phyloP scores from a whole-genome alignment of 1,140 invertebrate genomes.

The Tetramorium parvispinum region DNA sequence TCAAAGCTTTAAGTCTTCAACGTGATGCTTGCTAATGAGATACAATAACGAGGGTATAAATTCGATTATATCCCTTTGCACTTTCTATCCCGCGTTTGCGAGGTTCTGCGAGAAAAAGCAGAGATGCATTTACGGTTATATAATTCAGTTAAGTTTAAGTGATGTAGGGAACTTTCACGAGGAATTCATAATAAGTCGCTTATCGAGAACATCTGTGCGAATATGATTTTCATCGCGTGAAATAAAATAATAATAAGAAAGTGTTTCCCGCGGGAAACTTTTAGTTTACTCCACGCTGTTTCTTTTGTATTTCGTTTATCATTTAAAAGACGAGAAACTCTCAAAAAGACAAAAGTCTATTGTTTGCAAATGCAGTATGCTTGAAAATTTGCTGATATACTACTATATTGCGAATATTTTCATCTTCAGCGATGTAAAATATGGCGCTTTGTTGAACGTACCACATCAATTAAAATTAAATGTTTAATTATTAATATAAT shows the following conservation, averaged over 20 bases:
- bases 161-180: slow-evolving; percentile 20
- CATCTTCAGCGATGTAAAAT: background rate
- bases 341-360: slow-evolving; percentile 17
- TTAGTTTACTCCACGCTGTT: background rate
- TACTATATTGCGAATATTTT: background rate
- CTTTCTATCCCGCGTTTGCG: slow-evolving; percentile 22
- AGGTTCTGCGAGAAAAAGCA: background rate
- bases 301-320: background rate
- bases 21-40: background rate
- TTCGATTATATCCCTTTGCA: slow-evolving; percentile 33
- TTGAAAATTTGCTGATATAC: background rate
- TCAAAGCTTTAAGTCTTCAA: background rate
- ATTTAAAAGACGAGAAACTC: background rate
- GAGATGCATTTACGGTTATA: slow-evolving; percentile 18
- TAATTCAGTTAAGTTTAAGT: slow-evolving; percentile 23
- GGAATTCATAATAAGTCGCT: background rate
- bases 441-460: background rate
- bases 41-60: slow-evolving; percentile 33
- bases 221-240: background rate
- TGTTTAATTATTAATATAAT: background rate
- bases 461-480: background rate
- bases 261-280: background rate
- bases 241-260: slow-evolving; percentile 23
- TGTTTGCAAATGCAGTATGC: slow-evolving; percentile 28
- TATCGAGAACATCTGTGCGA: slow-evolving; percentile 3